phyloP scores from a whole-genome alignment of 1,140 invertebrate genomes.

The Coptotermes formosanus region DNA sequence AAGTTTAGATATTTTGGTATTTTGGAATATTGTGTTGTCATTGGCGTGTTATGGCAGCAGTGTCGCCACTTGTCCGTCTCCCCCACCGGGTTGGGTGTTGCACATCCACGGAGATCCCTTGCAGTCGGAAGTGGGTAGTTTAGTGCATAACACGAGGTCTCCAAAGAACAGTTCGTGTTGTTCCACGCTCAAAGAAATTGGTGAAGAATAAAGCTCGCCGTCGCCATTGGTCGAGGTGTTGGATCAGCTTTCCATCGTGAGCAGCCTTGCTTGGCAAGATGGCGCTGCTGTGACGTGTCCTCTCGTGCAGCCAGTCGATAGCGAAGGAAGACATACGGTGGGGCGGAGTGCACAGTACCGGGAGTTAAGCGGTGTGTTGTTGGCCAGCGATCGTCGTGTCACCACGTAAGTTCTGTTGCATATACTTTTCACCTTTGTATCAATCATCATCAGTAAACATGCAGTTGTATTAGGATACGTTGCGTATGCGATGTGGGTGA shows the following conservation, averaged over 20 bases:
- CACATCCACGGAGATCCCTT: background rate
- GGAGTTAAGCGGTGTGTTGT: background rate
- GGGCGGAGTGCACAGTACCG: background rate
- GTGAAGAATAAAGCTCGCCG: background rate
- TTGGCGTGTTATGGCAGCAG: background rate
- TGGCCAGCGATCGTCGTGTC: background rate
- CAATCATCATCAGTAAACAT: background rate
- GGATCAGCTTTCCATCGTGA: slow-evolving; percentile 16
- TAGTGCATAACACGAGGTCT: background rate
- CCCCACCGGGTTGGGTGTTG: slow-evolving; percentile 28
- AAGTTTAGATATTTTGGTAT: too few species aligned
- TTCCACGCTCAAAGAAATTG: background rate
- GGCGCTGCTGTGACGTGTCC: slow-evolving; percentile 14
- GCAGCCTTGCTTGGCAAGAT: background rate
- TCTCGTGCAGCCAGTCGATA: slow-evolving; percentile 5
- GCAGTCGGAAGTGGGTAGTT: background rate
- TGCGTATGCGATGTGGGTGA: background rate
- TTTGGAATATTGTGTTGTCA: too few species aligned
- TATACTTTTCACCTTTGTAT: background rate
- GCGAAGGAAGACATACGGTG: background rate
- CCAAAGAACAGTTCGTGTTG: too few species aligned
- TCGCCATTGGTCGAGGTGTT: background rate
- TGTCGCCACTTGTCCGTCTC: slow-evolving; percentile 41
- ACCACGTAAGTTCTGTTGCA: background rate
- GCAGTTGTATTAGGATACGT: background rate